Conservation (phyloP, 2,797 vertebrate genomes). For the Esox masquinongy region DNA sequence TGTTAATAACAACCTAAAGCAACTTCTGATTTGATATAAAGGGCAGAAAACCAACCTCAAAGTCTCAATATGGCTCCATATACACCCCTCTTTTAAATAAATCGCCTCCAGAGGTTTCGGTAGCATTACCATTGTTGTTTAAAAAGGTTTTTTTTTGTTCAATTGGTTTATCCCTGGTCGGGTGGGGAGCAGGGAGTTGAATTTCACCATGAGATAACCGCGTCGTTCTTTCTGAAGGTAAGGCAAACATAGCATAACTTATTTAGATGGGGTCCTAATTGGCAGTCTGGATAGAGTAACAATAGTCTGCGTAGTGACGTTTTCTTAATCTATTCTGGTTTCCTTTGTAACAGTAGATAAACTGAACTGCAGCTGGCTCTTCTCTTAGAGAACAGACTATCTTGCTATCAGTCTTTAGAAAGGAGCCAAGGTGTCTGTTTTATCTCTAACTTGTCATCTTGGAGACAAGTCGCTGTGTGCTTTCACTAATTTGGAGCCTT, state of each 20-base stretch:
- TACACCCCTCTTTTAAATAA: not conserved
- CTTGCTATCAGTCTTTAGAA: not conserved
- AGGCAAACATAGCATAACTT: not conserved
- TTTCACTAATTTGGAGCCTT: slow-evolving; percentile 50
- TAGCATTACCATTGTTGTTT: not conserved
- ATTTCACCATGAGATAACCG: not conserved
- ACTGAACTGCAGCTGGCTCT: slow-evolving; percentile 21
- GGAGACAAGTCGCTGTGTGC: slow-evolving; percentile 20
- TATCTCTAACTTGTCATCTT: slow-evolving; percentile 29
- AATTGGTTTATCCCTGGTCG: not conserved
- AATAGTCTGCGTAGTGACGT: slow-evolving; percentile 1
- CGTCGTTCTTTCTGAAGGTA: not conserved
- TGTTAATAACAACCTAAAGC: not conserved
- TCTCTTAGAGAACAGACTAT: not conserved
- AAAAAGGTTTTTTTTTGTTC: not conserved
- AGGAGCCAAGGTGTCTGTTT: slow-evolving; percentile 44
- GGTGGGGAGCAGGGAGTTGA: not conserved
- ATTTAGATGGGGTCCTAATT: slow-evolving; percentile 12
- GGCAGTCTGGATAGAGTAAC: not conserved
- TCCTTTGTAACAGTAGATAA: slow-evolving; percentile 24
- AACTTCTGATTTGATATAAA: not conserved
- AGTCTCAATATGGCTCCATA: not conserved
- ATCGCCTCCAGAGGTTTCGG: not conserved
- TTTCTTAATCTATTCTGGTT: slow-evolving; percentile 20
- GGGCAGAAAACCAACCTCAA: not conserved